Percentiles rank a stretch among this genome's conserved stretches.
These are phyloP conservation scores for Speoplatyrhinus poulsoni DNA, from an alignment of 2,113 vertebrate genomes.

Conservation along the genomic window DNA sequence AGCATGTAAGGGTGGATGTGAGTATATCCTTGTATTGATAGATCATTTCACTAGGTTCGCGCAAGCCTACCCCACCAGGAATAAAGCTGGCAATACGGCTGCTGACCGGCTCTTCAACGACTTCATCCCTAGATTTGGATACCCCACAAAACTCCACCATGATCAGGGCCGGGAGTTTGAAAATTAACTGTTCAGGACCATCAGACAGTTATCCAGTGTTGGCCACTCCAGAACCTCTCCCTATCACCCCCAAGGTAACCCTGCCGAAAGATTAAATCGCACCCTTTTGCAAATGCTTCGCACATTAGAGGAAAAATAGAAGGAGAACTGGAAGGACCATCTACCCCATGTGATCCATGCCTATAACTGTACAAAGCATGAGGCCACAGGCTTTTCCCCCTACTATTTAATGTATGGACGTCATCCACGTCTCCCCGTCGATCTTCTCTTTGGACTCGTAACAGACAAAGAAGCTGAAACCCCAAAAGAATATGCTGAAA, in stretches of 20 bases:
- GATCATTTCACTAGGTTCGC: conserved; percentile 8
- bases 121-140: conserved; percentile 17
- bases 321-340: neutral
- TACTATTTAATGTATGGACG: neutral
- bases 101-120: conserved; percentile 17
- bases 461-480: neutral
- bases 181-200: too few relatives aligned
- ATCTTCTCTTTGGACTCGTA: neutral
- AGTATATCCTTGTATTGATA: conserved; percentile 21
- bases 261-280: neutral
- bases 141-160: too few relatives aligned
- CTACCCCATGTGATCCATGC: neutral
- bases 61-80: conserved; percentile 13
- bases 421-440: neutral
- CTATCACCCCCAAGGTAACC: neutral
- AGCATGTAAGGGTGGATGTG: conserved; percentile 7
- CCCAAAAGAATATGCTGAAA: neutral
- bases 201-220: neutral
- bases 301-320: neutral
- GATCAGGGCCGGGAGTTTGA: too few relatives aligned
- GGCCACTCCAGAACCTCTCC: conserved; percentile 6
- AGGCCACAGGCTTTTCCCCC: neutral
- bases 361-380: neutral
- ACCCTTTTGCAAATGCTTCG: neutral
- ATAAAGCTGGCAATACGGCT: conserved; percentile 10